Conservation (phyloP, 1,140 invertebrate species). For the Microplitis mediator region DNA sequence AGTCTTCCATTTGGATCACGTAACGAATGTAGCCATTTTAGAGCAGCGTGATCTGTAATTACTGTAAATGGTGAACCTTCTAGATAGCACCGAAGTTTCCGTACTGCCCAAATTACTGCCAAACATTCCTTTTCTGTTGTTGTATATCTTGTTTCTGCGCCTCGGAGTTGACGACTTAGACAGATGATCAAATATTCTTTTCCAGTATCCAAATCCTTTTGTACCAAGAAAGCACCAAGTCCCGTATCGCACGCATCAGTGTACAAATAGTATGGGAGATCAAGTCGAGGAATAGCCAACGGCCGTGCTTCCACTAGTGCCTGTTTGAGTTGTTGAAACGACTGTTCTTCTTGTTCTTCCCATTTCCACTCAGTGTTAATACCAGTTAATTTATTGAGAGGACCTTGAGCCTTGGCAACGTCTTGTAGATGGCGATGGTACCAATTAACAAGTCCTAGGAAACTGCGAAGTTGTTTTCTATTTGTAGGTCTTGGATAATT, state of each 20-base stretch:
- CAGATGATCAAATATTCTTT: too few species aligned
- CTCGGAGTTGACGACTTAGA: too few species aligned
- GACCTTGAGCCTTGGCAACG: background rate
- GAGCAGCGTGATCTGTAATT: slow-evolving; percentile 1
- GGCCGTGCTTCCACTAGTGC: background rate
- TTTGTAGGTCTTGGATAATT: background rate
- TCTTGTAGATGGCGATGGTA: background rate
- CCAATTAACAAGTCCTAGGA: background rate
- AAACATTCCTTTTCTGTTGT: background rate
- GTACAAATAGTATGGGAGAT: background rate
- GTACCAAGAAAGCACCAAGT: background rate
- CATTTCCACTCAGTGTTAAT: background rate
- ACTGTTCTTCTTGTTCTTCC: background rate
- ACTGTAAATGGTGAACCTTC: background rate
- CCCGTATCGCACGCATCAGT: background rate
- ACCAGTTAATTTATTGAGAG: background rate
- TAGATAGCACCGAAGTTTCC: background rate
- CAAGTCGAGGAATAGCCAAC: background rate
- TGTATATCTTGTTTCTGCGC: too few species aligned
- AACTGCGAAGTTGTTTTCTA: background rate
- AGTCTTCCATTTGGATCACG: background rate
- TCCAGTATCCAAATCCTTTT: too few species aligned
- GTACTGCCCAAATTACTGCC: background rate
- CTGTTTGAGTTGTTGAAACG: background rate
- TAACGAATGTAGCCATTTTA: background rate